These are phyloP conservation scores for Dipodomys ordii DNA, from an alignment of 2,113 vertebrate species.

Conservation along the genomic window DNA sequence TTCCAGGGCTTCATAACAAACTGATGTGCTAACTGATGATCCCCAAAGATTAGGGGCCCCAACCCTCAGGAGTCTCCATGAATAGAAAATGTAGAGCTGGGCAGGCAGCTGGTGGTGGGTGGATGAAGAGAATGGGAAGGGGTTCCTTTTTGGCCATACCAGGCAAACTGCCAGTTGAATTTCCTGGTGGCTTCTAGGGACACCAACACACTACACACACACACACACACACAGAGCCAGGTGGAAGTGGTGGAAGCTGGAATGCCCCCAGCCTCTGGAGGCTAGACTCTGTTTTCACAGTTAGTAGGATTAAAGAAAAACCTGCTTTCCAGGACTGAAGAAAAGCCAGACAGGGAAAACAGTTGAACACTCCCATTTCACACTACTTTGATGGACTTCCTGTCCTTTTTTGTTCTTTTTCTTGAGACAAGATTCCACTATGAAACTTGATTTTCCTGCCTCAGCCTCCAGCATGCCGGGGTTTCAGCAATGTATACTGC, in stretches of 20 bases:
- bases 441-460: not conserved
- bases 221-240: not conserved
- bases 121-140: not conserved
- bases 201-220: not conserved
- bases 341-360: not conserved
- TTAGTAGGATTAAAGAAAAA: not conserved
- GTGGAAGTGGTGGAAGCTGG: not conserved
- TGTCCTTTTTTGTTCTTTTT: not conserved
- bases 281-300: not conserved
- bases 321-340: constrained; percentile 36
- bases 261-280: not conserved
- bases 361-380: not conserved
- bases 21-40: not conserved
- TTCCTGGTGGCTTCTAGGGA: not conserved
- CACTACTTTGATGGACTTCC: not conserved
- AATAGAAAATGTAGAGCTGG: constrained; percentile 22
- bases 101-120: not conserved
- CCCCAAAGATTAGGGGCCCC: not conserved
- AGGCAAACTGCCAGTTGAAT: not conserved
- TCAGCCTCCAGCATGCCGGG: not conserved
- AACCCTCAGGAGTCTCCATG: not conserved
- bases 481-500: not conserved
- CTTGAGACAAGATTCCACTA: not conserved
- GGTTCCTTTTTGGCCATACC: not conserved
- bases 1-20: constrained; percentile 18